Conservation (phyloP, 1,140 invertebrate species). For the Ladona fulva region DNA sequence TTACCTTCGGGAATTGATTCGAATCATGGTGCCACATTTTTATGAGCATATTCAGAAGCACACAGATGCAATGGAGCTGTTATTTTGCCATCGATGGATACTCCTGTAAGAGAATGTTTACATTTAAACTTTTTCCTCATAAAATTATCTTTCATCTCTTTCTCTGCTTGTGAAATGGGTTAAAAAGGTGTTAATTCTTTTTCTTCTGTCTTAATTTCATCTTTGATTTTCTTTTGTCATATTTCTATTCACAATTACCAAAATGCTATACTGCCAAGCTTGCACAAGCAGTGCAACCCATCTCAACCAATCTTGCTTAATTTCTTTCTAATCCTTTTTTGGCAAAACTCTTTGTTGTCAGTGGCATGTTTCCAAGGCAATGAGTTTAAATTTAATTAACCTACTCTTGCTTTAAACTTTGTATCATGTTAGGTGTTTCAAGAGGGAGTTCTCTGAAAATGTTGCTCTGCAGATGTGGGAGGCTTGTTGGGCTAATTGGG, state of each 20-base stretch:
- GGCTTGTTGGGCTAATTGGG: slow-evolving; percentile 87
- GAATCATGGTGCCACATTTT: slow-evolving; percentile 79
- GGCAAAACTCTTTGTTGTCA: slow-evolving; percentile 14
- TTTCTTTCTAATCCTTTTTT: slow-evolving; percentile 16
- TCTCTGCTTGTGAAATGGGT: no score
- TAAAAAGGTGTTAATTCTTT: no score
- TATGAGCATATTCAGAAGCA: slow-evolving; percentile 74
- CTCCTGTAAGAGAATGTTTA: slow-evolving; percentile 53
- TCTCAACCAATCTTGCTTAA: no score
- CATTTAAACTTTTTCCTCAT: no score
- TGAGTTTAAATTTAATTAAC: not conserved
- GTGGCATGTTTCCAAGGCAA: not conserved
- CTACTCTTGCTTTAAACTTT: not conserved
- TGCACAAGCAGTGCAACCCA: no score
- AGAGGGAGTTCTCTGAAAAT: slow-evolving; percentile 78
- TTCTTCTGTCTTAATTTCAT: no score
- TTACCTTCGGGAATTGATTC: slow-evolving; percentile 75
- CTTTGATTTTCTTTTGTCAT: no score
- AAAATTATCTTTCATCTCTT: no score
- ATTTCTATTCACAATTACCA: no score
- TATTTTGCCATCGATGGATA: slow-evolving; percentile 92
- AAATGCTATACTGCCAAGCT: no score
- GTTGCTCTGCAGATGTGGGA: slow-evolving; percentile 87
- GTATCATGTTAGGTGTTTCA: slow-evolving; percentile 57
- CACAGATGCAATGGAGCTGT: slow-evolving; percentile 73